Conservation (phyloP, 2,797 vertebrate species). For the Manis javanica region DNA sequence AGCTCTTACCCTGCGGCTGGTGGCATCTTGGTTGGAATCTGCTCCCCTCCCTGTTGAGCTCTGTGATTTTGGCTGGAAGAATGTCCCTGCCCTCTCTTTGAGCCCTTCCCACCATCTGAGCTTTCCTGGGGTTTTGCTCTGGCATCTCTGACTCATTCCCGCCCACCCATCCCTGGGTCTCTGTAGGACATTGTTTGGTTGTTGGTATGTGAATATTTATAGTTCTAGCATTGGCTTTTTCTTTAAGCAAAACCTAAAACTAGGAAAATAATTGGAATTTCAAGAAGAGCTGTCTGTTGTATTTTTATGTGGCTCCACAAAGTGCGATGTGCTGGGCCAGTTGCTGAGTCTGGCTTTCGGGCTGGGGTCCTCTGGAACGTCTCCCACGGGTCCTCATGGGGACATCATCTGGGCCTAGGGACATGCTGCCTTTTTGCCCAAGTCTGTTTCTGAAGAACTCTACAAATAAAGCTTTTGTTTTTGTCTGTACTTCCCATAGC, state of each 20-base stretch:
- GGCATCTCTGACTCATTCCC: background rate
- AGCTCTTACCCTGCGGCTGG: background rate
- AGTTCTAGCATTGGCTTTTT: slow-evolving; percentile 23
- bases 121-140: background rate
- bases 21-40: background rate
- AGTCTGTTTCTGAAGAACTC: background rate
- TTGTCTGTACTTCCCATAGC: background rate
- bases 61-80: slow-evolving; percentile 15
- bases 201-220: slow-evolving; percentile 33
- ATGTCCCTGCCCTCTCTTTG: background rate
- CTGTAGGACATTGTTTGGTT: slow-evolving; percentile 17
- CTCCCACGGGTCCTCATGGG: background rate
- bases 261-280: slow-evolving; percentile 31
- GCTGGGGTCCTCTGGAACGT: background rate
- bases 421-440: background rate
- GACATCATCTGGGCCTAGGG: background rate
- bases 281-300: background rate
- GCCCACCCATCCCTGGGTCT: background rate
- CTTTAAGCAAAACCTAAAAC: slow-evolving; percentile 19
- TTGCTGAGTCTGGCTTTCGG: background rate
- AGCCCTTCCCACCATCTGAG: background rate
- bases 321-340: background rate
- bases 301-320: background rate
- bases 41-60: background rate
- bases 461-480: background rate